phyloP scores from a whole-genome alignment of 2,888 invertebrate genomes.

The Diabrotica balteata region DNA sequence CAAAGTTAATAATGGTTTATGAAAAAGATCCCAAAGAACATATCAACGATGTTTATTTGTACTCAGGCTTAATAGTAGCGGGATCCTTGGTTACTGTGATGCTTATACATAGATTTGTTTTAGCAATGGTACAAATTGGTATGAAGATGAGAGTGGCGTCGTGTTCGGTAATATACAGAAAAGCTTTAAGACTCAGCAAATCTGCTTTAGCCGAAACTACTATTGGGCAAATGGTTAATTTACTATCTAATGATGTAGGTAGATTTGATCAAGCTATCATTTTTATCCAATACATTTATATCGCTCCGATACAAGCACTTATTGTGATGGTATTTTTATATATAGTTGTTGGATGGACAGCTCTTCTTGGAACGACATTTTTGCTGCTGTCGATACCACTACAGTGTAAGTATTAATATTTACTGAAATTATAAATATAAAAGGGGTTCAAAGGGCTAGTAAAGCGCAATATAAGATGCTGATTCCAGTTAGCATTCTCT shows the following conservation, averaged over 20 bases:
- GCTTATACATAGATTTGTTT: too few relatives aligned
- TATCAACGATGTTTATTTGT: too few relatives aligned
- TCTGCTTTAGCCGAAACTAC: slow-evolving; percentile 83
- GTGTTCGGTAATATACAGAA: too few relatives aligned
- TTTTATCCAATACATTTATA: slow-evolving; percentile 36
- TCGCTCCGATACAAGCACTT: slow-evolving; percentile 63
- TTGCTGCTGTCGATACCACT: slow-evolving; percentile 52
- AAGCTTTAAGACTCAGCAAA: slow-evolving; percentile 69
- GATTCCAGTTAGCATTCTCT: too few relatives aligned
- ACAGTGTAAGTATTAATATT: slow-evolving; percentile 39
- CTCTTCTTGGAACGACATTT: slow-evolving; percentile 56
- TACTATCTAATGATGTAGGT: slow-evolving; percentile 84
- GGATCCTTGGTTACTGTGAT: too few relatives aligned
- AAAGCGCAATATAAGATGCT: too few relatives aligned
- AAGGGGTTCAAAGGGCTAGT: too few relatives aligned
- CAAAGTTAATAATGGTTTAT: too few relatives aligned
- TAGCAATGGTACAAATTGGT: too few relatives aligned
- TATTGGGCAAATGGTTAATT: slow-evolving; percentile 65
- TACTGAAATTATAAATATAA: neutral
- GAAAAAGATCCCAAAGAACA: too few relatives aligned
- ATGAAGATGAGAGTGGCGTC: too few relatives aligned
- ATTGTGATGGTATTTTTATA: slow-evolving; percentile 65
- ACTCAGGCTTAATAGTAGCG: too few relatives aligned
- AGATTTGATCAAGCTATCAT: slow-evolving; percentile 70
- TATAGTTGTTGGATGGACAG: slow-evolving; percentile 54